Evolutionary conservation across 2,113 vertebrate species (phyloP), one percentile per base, ranked within the genome.

Genomic region (Cavia aperea): DNA sequence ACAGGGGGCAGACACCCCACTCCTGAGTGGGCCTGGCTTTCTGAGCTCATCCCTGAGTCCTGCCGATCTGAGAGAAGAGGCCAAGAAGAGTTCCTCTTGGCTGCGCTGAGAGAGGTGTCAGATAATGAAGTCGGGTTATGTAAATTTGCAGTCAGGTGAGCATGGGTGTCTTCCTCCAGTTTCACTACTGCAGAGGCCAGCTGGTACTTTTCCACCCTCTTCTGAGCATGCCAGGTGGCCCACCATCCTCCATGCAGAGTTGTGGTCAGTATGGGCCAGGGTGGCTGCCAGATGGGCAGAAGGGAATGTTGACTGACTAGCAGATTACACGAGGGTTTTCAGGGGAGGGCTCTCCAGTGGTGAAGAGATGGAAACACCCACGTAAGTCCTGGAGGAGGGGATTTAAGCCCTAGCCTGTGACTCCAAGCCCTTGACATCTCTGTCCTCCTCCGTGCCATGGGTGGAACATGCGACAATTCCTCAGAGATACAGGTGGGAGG

Each of bases 281-380:
- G 1, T 60, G 1, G 0, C 62, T n/a, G 12, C 16, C 43, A 33
- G 5, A 36, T 19, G 1, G 1, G 36, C 23, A 86, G 85, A 60
- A 31, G 39, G 10, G 77, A 49, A 51, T 81, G 43, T 10, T 18
- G 43, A 43, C 16, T 9, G 26, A 54, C 26, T 31, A 78, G 75
- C 46, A 49, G 75, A 78, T 19, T 31, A 33, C 29, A 18, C 33
- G 75, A 51, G 15, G 73, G 46, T 49, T 77, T 51, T 46, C 46
- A 15, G 15, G 43, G 26, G 26, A 77, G 49, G 24, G 16, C 46
- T 49, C 31, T 9, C 46, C 73, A 31, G 7, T 26, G 1, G 46
- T 33, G 21, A 39, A n/a, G 9, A 36, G 7, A 62, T 39, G n/a
- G 19, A 39, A 62, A 58, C 1, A 1, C 39, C 29, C 21, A 46